Percentiles rank a stretch among this genome's conserved stretches.
phyloP scores from a whole-genome alignment of 64 coral and sea anemone genomes.

The Dendronephthya gigantea region DNA sequence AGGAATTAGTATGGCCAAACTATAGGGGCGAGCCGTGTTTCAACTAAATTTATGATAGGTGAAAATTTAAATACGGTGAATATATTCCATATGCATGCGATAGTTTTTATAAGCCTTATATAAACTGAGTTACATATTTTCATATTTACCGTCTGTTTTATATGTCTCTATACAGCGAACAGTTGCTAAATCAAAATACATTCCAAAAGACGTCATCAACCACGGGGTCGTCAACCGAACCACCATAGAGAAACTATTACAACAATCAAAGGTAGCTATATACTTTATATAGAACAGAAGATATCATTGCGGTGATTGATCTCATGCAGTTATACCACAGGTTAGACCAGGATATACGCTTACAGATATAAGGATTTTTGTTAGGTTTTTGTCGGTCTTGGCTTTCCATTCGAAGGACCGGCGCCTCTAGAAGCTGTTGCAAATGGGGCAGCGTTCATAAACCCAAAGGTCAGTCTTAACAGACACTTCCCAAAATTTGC shows the following conservation, averaged over 20 bases:
- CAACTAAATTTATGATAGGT: too few species aligned
- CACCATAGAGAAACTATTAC: not conserved
- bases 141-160: not conserved
- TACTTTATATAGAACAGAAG: not conserved
- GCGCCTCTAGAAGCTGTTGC: not conserved
- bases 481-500: too few species aligned
- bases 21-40: too few species aligned
- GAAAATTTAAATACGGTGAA: too few species aligned
- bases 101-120: too few species aligned
- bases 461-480: not conserved
- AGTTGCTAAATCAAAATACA: not conserved
- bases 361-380: too few species aligned
- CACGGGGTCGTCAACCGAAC: not conserved
- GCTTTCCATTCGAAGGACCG: not conserved
- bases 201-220: conserved; percentile 5
- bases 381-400: not conserved
- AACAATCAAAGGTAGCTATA: not conserved
- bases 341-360: too few species aligned
- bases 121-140: too few species aligned
- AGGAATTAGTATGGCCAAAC: too few species aligned
- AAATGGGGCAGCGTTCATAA: not conserved
- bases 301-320: too few species aligned
- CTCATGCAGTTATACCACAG: too few species aligned
- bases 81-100: too few species aligned
- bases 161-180: not conserved